Conservation (phyloP, 2,888 invertebrate genomes). For the Sabatieria punctata region DNA sequence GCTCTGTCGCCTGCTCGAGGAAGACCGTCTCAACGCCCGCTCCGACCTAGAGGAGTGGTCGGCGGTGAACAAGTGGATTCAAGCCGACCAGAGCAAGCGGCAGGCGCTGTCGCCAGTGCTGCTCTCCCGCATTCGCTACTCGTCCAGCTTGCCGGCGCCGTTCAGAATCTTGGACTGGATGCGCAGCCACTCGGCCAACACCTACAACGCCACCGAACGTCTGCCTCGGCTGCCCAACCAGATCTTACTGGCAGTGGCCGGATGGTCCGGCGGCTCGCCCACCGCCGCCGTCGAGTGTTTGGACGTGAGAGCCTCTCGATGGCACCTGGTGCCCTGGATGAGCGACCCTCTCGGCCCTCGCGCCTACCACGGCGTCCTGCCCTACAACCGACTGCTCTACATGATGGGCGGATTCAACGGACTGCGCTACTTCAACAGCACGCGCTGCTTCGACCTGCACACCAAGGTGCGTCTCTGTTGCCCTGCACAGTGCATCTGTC, state of each 20-base stretch:
- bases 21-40: not conserved
- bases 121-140: not conserved
- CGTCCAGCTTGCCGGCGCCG: too few relatives aligned
- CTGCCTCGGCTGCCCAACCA: slow-evolving; percentile 50
- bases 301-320: slow-evolving; percentile 69
- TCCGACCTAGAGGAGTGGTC: not conserved
- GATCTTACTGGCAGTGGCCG: slow-evolving; percentile 39
- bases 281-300: slow-evolving; percentile 67
- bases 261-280: slow-evolving; percentile 53
- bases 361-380: slow-evolving; percentile 54
- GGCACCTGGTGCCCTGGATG: slow-evolving; percentile 36
- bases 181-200: not conserved
- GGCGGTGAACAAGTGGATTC: too few relatives aligned
- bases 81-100: too few relatives aligned
- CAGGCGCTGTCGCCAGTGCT: too few relatives aligned
- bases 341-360: slow-evolving; percentile 58
- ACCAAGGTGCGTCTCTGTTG: too few relatives aligned
- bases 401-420: slow-evolving; percentile 40
- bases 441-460: slow-evolving; percentile 64
- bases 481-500: too few relatives aligned
- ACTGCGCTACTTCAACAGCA: slow-evolving; percentile 38
- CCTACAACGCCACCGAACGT: slow-evolving; percentile 11
- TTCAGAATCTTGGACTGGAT: too few relatives aligned
- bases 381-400: slow-evolving; percentile 32
- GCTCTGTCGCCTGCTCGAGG: not conserved